These are phyloP conservation scores for Drosophila robusta DNA, from an alignment of 2,888 invertebrate genomes.

Conservation along the genomic window DNA sequence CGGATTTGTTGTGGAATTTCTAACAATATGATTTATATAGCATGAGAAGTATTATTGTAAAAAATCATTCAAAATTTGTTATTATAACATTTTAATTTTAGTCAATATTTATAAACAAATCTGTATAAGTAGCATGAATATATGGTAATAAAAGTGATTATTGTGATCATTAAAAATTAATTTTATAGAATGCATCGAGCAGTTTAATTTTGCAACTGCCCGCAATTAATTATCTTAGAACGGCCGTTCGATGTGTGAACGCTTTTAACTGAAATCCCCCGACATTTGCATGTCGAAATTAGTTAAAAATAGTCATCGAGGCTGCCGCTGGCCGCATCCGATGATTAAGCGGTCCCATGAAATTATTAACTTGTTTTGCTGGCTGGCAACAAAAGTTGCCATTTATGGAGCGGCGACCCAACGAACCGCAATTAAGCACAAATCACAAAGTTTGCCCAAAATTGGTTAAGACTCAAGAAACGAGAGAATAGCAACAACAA, in stretches of 20 bases:
- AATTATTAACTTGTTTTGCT: conserved; percentile 77
- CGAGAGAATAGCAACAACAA: conserved; percentile 44
- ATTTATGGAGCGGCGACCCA: conserved; percentile 59
- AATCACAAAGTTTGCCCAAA: conserved; percentile 62
- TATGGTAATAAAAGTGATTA: not conserved
- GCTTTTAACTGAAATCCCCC: conserved; percentile 5
- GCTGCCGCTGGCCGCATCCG: conserved; percentile 44
- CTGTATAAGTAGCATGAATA: too few relatives aligned
- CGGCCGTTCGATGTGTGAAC: not conserved
- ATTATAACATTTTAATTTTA: too few relatives aligned
- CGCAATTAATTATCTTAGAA: not conserved
- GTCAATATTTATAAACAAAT: too few relatives aligned
- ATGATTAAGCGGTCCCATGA: conserved; percentile 72
- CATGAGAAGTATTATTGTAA: too few relatives aligned
- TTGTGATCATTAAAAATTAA: not conserved
- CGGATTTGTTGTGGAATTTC: too few relatives aligned
- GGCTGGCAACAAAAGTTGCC: conserved; percentile 61
- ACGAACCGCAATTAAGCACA: conserved; percentile 69
- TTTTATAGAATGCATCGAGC: too few relatives aligned
- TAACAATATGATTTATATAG: too few relatives aligned
- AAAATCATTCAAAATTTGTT: too few relatives aligned
- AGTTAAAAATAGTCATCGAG: conserved; percentile 56
- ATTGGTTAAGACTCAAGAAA: conserved; percentile 49
- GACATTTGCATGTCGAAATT: conserved; percentile 44
- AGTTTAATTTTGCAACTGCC: not conserved